phyloP scores from a whole-genome alignment of 2,888 invertebrate species.

The Spodoptera exigua region DNA sequence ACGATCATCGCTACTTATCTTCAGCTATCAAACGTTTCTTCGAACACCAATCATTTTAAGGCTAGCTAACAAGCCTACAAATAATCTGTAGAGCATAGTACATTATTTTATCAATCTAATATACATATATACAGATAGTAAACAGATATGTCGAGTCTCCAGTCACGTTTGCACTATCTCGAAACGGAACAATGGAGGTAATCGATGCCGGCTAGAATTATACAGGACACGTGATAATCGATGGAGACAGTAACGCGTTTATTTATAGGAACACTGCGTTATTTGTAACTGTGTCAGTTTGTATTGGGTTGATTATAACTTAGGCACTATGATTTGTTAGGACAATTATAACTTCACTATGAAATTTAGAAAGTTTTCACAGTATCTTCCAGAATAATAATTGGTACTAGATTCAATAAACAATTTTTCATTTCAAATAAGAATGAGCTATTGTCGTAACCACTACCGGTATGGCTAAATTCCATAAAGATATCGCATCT shows the following conservation, averaged over 20 bases:
- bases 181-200: slow-evolving; percentile 38
- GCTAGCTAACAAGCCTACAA: not conserved
- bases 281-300: not conserved
- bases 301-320: too few relatives aligned
- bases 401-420: too few relatives aligned
- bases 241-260: slow-evolving; percentile 10
- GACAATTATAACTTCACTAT: too few relatives aligned
- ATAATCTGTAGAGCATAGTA: slow-evolving; percentile 18
- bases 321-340: too few relatives aligned
- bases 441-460: too few relatives aligned
- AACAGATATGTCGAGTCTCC: slow-evolving; percentile 5
- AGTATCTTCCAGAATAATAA: too few relatives aligned
- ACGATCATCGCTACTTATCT: too few relatives aligned
- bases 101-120: slow-evolving; percentile 34
- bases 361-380: too few relatives aligned
- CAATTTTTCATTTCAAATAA: too few relatives aligned
- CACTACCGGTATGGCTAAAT: too few relatives aligned
- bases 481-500: too few relatives aligned
- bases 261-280: slow-evolving; percentile 8
- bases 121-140: slow-evolving; percentile 30
- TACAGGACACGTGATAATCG: slow-evolving; percentile 40
- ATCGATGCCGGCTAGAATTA: slow-evolving; percentile 38
- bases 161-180: slow-evolving; percentile 54
- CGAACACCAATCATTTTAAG: slow-evolving; percentile 22
- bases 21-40: slow-evolving; percentile 16